Percentiles rank a stretch among this genome's conserved stretches.
Evolutionary conservation across 2,113 vertebrate species (phyloP).

Genomic region (Chamaea fasciata): DNA sequence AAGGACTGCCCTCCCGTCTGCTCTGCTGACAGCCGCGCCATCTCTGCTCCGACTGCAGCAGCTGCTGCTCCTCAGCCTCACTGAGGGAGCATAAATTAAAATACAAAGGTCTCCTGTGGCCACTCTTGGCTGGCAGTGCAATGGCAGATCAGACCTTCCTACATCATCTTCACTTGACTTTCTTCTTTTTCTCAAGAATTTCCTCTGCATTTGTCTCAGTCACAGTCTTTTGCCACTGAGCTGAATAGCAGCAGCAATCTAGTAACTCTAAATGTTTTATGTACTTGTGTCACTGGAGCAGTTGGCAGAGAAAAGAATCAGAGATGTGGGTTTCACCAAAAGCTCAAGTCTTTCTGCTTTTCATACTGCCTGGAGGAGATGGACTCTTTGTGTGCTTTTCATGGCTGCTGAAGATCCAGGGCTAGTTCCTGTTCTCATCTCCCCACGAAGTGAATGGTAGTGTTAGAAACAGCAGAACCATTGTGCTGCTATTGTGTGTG

Average conservation of each 20-base stretch:
- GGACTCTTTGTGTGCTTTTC: background rate
- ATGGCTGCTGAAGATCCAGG: background rate
- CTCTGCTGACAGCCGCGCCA: background rate
- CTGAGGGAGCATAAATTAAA: constrained; percentile 53
- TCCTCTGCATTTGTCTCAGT: background rate
- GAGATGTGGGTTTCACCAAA: background rate
- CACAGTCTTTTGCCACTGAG: background rate
- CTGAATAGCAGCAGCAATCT: background rate
- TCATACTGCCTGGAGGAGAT: background rate
- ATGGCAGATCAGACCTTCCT: constrained; percentile 13
- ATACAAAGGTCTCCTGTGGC: constrained; percentile 36
- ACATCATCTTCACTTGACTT: constrained; percentile 19
- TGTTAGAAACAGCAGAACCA: background rate
- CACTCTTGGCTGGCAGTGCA: constrained; percentile 8
- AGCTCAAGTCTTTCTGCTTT: background rate
- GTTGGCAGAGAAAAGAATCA: background rate
- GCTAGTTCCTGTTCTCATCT: background rate
- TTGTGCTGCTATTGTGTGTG: background rate
- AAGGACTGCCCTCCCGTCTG: background rate
- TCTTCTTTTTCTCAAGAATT: constrained; percentile 4
- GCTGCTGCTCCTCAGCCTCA: constrained; percentile 29
- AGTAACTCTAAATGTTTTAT: constrained; percentile 22
- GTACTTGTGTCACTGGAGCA: background rate
- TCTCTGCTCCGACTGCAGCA: background rate
- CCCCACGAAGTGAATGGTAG: background rate